A percentile compares a stretch with the other conserved stretches of the same genome.
phyloP scores from a whole-genome alignment of 2,888 invertebrate genomes.

The Metallyticus violacea region DNA sequence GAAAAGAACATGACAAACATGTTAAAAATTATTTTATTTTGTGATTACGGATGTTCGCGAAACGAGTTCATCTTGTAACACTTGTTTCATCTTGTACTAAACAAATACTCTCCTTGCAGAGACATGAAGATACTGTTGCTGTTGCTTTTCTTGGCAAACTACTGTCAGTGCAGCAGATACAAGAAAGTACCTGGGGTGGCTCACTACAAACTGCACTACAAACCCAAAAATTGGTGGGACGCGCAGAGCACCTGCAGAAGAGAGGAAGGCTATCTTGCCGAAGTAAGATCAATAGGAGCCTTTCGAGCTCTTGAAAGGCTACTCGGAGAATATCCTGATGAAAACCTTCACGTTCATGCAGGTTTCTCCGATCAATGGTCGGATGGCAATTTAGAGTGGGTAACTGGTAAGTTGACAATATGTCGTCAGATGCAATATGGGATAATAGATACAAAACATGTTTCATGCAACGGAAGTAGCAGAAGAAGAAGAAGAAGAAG shows the following conservation, averaged over 20 bases:
- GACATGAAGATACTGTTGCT: neutral
- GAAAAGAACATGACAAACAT: no score
- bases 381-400: neutral
- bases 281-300: neutral
- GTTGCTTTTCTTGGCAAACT: neutral
- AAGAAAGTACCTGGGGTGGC: neutral
- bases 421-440: no score
- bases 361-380: neutral
- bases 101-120: neutral
- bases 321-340: neutral
- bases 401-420: neutral
- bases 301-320: neutral
- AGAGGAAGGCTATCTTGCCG: neutral
- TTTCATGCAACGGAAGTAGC: no score
- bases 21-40: no score
- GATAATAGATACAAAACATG: no score
- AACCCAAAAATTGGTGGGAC: neutral
- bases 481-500: no score
- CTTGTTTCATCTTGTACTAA: no score
- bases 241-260: neutral
- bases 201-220: neutral
- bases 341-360: neutral
- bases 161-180: neutral
- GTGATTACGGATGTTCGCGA: no score
- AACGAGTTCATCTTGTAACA: no score